These are phyloP conservation scores for Chiloscyllium plagiosum DNA, from an alignment of 2,113 vertebrate species.

Conservation along the genomic window DNA sequence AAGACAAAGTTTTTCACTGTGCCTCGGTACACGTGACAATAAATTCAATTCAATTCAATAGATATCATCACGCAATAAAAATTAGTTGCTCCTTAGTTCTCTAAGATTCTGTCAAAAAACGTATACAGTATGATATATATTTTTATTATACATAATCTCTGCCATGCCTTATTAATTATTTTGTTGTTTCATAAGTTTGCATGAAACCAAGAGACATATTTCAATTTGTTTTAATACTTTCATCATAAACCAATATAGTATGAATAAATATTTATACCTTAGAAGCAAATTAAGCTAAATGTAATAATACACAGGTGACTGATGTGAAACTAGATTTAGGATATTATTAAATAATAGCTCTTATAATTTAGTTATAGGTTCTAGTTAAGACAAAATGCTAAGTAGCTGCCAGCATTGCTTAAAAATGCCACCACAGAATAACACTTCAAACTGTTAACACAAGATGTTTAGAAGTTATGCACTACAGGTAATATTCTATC, in stretches of 20 bases:
- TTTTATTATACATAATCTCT: background rate
- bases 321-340: background rate
- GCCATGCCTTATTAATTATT: background rate
- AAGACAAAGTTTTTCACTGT: no score
- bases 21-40: no score
- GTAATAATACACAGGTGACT: background rate
- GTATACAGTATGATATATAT: background rate
- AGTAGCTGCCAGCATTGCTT: background rate
- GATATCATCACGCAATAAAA: conserved; percentile 43
- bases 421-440: background rate
- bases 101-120: background rate
- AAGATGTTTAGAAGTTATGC: background rate
- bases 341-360: background rate
- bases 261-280: background rate
- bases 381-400: background rate
- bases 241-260: background rate
- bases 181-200: background rate
- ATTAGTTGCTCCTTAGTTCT: conserved; percentile 58
- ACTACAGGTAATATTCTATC: background rate
- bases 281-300: background rate
- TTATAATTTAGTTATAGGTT: background rate
- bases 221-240: background rate
- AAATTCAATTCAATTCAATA: background rate
- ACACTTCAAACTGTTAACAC: background rate
- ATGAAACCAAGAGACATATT: background rate